These are phyloP conservation scores for Silurus lanzhouensis DNA, from an alignment of 2,797 vertebrate species.

Conservation along the genomic window DNA sequence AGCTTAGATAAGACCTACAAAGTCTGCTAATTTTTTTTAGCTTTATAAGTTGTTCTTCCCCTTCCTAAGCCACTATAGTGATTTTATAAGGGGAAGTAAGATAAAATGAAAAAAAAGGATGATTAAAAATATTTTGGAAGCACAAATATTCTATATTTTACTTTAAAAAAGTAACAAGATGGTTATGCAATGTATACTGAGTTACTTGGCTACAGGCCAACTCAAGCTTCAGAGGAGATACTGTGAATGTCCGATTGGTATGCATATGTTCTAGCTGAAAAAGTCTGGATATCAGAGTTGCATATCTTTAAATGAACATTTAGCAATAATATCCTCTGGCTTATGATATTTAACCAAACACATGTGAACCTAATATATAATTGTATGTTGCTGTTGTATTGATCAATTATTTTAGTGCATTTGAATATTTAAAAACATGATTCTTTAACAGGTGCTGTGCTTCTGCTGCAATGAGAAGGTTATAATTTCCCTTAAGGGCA, in stretches of 20 bases:
- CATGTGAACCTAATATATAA: neutral
- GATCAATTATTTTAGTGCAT: neutral
- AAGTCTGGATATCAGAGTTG: neutral
- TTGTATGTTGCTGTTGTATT: neutral
- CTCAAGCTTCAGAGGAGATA: slow-evolving; percentile 27
- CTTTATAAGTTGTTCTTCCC: neutral
- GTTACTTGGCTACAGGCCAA: slow-evolving; percentile 29
- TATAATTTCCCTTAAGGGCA: slow-evolving; percentile 51
- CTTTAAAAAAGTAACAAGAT: slow-evolving; percentile 5
- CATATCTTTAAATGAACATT: neutral
- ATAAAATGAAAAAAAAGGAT: too few species aligned
- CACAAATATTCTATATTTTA: slow-evolving; percentile 12
- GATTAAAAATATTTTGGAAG: neutral
- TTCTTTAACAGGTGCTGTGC: slow-evolving; percentile 12
- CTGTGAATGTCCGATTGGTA: slow-evolving; percentile 7
- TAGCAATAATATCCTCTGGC: neutral
- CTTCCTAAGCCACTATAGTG: neutral
- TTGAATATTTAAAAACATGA: too few species aligned
- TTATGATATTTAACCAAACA: neutral
- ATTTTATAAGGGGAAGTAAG: neutral
- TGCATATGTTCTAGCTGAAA: slow-evolving; percentile 8
- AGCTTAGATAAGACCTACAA: neutral
- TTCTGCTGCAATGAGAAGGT: slow-evolving; percentile 4
- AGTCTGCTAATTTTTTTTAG: neutral
- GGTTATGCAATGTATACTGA: slow-evolving; percentile 10